These are phyloP conservation scores for Paedocypris micromegethes DNA, from an alignment of 2,797 vertebrate genomes.

Conservation along the genomic window DNA sequence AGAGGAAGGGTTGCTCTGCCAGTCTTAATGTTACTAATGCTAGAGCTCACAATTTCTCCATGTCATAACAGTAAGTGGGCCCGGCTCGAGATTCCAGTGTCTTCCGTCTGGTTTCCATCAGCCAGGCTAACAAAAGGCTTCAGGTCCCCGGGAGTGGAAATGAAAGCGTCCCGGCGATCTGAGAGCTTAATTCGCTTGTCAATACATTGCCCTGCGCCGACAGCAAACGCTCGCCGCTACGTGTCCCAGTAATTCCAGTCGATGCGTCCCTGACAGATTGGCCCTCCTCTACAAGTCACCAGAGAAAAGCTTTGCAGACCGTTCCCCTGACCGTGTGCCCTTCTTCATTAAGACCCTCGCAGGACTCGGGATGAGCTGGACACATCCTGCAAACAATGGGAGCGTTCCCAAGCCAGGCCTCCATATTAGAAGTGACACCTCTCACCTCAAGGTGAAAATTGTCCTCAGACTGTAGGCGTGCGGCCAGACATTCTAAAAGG, in stretches of 20 bases:
- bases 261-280: conserved; percentile 95
- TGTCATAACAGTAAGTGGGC: conserved; percentile 78
- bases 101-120: conserved; percentile 46
- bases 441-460: conserved; percentile 74
- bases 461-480: conserved; percentile 62
- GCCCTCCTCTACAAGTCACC: conserved; percentile 84
- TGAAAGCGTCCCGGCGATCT: conserved; percentile 76
- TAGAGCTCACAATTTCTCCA: conserved; percentile 76
- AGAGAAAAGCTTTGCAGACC: conserved; percentile 88
- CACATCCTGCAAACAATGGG: conserved; percentile 69
- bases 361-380: conserved; percentile 72
- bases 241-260: conserved; percentile 92
- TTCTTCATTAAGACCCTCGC: conserved; percentile 93
- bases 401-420: conserved; percentile 61
- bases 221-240: conserved; percentile 79
- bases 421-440: conserved; percentile 74
- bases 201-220: conserved; percentile 63
- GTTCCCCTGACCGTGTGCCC: conserved; percentile 83
- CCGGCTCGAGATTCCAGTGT: conserved; percentile 54
- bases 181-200: conserved; percentile 93
- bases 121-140: conserved; percentile 70
- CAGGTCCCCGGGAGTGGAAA: conserved; percentile 71
- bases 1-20: conserved; percentile 77
- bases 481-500: conserved; percentile 53
- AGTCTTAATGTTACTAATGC: conserved; percentile 87